A percentile compares a stretch with the other conserved stretches of the same genome.
phyloP scores from a whole-genome alignment of 2,113 vertebrate species.

The Cololabis saira region DNA sequence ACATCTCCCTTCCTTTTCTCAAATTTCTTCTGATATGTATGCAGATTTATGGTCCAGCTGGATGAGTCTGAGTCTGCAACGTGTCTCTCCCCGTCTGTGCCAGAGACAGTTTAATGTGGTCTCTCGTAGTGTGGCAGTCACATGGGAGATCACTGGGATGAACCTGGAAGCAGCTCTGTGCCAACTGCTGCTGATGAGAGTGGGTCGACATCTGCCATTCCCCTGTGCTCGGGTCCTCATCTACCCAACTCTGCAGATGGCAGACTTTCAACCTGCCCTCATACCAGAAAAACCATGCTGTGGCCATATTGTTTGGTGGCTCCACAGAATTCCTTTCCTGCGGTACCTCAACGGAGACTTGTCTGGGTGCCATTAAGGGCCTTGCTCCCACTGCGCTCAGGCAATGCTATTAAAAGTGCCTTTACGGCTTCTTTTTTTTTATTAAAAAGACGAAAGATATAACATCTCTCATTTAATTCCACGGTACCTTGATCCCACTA shows the following conservation, averaged over 20 bases:
- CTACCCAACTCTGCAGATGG: slow-evolving; percentile 82
- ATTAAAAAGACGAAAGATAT: background rate
- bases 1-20: slow-evolving; percentile 13
- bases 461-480: slow-evolving; percentile 26
- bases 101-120: slow-evolving; percentile 81
- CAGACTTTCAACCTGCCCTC: slow-evolving; percentile 88
- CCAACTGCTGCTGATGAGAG: slow-evolving; percentile 74
- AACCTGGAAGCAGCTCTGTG: slow-evolving; percentile 79
- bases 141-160: slow-evolving; percentile 86
- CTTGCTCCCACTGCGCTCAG: slow-evolving; percentile 80
- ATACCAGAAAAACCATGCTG: slow-evolving; percentile 83
- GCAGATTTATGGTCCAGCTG: slow-evolving; percentile 75
- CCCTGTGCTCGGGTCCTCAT: slow-evolving; percentile 88
- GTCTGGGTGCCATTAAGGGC: slow-evolving; percentile 58
- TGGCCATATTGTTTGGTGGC: slow-evolving; percentile 79
- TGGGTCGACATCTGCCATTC: slow-evolving; percentile 74
- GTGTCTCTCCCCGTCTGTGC: slow-evolving; percentile 82
- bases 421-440: too few relatives aligned
- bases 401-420: slow-evolving; percentile 78
- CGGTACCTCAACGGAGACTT: slow-evolving; percentile 76
- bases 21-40: slow-evolving; percentile 74
- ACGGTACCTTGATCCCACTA: slow-evolving; percentile 36
- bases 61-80: slow-evolving; percentile 83
- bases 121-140: slow-evolving; percentile 75
- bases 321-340: slow-evolving; percentile 62